Percentiles rank a stretch among this genome's conserved stretches.
phyloP scores from a whole-genome alignment of 2,888 invertebrate species.

The Caenorhabditis drosophilae region DNA sequence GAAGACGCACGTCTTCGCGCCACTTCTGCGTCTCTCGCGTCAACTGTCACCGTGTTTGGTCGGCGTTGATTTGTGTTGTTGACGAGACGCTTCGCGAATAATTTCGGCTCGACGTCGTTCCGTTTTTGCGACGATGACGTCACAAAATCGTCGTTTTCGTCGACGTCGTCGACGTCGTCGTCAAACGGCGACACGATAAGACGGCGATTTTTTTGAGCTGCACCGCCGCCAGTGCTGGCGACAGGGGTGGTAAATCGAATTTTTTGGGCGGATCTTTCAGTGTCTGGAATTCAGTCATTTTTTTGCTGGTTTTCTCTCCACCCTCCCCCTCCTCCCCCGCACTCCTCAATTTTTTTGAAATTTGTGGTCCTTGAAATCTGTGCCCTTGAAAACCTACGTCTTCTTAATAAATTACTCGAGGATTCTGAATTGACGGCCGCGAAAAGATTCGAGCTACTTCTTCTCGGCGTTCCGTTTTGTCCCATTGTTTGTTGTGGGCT shows the following conservation, averaged over 20 bases:
- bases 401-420: constrained; percentile 3
- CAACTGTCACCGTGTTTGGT: constrained; percentile 31
- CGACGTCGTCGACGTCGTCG: neutral
- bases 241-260: constrained; percentile 31
- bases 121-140: constrained; percentile 6
- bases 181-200: too few species aligned
- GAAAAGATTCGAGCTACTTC: constrained; percentile 33
- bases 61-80: too few species aligned
- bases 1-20: constrained; percentile 9
- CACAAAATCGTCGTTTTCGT: constrained; percentile 14
- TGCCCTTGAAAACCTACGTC: neutral
- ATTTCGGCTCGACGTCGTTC: too few species aligned
- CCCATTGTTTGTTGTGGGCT: constrained; percentile 23
- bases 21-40: constrained; percentile 23
- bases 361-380: too few species aligned
- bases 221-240: too few species aligned
- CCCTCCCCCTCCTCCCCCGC: too few species aligned
- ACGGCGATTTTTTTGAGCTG: too few species aligned
- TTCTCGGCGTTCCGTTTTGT: constrained; percentile 10
- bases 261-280: constrained; percentile 28
- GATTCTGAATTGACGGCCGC: constrained; percentile 19
- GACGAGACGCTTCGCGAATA: too few species aligned
- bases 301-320: too few species aligned
- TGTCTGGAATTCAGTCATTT: constrained; percentile 28
- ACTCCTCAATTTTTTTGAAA: too few species aligned